A percentile compares a stretch with the other conserved stretches of the same genome.
phyloP scores from a whole-genome alignment of 2,797 vertebrate species.

The Brotula barbata region DNA sequence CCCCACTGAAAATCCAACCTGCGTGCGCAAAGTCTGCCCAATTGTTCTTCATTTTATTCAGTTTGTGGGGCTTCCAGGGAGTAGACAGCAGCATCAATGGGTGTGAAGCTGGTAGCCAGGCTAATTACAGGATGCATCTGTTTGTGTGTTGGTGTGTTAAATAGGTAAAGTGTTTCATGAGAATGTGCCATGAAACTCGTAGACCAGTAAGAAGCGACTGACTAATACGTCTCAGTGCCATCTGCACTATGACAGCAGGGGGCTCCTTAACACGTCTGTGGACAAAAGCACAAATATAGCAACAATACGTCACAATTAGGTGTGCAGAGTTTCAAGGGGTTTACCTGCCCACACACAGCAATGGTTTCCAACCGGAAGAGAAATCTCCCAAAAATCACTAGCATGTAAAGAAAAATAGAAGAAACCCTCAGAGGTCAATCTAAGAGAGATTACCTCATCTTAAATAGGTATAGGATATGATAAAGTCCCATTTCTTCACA shows the following conservation, averaged over 20 bases:
- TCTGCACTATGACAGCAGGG: background rate
- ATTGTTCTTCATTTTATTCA: constrained; percentile 13
- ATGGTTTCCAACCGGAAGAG: too few species aligned
- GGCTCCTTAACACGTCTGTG: background rate
- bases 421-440: too few species aligned
- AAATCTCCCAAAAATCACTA: too few species aligned
- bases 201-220: background rate
- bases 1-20: constrained; percentile 10
- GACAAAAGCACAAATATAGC: background rate
- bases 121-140: constrained; percentile 38
- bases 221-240: background rate
- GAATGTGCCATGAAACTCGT: background rate
- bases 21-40: background rate
- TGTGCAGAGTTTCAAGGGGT: too few species aligned
- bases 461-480: too few species aligned
- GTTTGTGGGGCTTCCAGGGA: constrained; percentile 11
- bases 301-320: too few species aligned
- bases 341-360: too few species aligned
- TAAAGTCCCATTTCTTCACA: too few species aligned
- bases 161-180: constrained; percentile 6
- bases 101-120: constrained; percentile 5
- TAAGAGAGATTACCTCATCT: too few species aligned
- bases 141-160: constrained; percentile 19
- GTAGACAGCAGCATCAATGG: constrained; percentile 26
- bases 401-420: too few species aligned